Percentiles rank a stretch among this genome's conserved stretches.
These are phyloP conservation scores for Chironex yamaguchii DNA, from an alignment of 30 jellyfish, hydroid and myxozoan genomes.

Conservation along the genomic window DNA sequence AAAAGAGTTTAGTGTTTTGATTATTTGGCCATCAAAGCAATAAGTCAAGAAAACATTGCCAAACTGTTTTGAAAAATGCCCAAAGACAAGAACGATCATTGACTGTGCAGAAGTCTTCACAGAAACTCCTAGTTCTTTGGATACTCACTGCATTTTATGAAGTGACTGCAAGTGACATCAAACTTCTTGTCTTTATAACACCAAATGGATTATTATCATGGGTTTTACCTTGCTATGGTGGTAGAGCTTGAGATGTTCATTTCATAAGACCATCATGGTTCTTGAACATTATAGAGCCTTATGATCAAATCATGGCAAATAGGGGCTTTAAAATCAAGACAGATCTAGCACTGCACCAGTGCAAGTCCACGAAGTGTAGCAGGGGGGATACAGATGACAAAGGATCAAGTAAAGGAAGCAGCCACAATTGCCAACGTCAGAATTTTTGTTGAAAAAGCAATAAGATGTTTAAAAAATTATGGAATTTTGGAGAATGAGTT, in stretches of 20 bases:
- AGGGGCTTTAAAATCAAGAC: slow-evolving; percentile 51
- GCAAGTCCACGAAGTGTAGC: slow-evolving; percentile 62
- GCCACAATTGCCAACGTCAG: slow-evolving; percentile 55
- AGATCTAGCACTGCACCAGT: slow-evolving; percentile 39
- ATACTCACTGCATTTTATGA: neutral
- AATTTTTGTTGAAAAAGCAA: slow-evolving; percentile 59
- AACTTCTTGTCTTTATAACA: slow-evolving; percentile 15
- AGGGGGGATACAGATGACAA: slow-evolving; percentile 43
- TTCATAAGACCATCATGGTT: slow-evolving; percentile 17
- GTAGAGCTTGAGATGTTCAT: slow-evolving; percentile 37
- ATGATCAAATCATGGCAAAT: slow-evolving; percentile 65
- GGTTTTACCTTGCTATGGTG: slow-evolving; percentile 53
- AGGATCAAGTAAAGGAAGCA: slow-evolving; percentile 13
- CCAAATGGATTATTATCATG: slow-evolving; percentile 34
- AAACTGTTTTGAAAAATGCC: slow-evolving; percentile 2
- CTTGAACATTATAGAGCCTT: slow-evolving; percentile 40
- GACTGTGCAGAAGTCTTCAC: slow-evolving; percentile 29
- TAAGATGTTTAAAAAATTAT: slow-evolving; percentile 7
- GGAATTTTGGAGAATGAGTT: slow-evolving; percentile 46
- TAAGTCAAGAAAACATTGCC: slow-evolving; percentile 43
- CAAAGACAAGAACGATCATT: neutral
- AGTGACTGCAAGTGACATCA: slow-evolving; percentile 62
- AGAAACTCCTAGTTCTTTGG: slow-evolving; percentile 51
- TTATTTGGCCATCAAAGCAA: slow-evolving; percentile 42
- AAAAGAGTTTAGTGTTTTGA: slow-evolving; percentile 45